Conservation (phyloP, 2,113 vertebrate species). For the Heliornis fulica region DNA sequence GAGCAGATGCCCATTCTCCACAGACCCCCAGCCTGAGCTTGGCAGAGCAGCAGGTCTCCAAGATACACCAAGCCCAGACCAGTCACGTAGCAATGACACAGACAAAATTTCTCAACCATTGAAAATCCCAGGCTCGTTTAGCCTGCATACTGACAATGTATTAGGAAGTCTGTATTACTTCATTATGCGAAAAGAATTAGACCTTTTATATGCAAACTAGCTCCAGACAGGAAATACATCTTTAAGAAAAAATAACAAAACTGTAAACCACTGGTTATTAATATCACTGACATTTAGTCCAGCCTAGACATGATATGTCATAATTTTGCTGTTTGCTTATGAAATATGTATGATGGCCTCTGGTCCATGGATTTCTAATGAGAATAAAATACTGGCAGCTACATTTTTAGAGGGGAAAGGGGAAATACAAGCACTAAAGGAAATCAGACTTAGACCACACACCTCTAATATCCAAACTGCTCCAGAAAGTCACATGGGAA, state of each 20-base stretch:
- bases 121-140: neutral
- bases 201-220: constrained; percentile 15
- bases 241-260: constrained; percentile 16
- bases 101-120: neutral
- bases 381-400: constrained; percentile 7
- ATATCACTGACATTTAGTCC: constrained; percentile 36
- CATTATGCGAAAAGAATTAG: neutral
- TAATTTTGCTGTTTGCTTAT: constrained; percentile 49
- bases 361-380: neutral
- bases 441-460: neutral
- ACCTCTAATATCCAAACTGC: neutral
- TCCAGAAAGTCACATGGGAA: neutral
- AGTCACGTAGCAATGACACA: neutral
- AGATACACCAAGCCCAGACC: neutral
- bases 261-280: constrained; percentile 16
- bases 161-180: neutral
- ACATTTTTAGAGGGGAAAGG: neutral
- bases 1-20: neutral
- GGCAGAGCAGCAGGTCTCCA: neutral
- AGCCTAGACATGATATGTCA: constrained; percentile 1
- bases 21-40: neutral
- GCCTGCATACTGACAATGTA: neutral
- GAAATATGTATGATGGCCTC: constrained; percentile 21
- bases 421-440: neutral
- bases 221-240: neutral